Evolutionary conservation across 2,888 invertebrate species (phyloP).

Genomic region (Heliconius charithonia): DNA sequence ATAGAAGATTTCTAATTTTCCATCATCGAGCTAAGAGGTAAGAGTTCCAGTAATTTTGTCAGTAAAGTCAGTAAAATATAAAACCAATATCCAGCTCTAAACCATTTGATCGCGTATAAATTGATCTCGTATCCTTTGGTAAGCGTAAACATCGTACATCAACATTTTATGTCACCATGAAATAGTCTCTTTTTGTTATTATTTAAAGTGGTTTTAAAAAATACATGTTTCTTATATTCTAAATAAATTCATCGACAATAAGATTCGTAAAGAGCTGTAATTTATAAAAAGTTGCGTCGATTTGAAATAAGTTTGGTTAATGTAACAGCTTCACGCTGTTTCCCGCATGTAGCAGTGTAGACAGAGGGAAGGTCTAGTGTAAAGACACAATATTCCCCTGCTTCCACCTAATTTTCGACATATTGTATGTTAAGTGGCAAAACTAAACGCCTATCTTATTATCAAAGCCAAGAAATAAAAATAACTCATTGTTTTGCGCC

Average conservation of each 20-base stretch:
- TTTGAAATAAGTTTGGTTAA: not conserved
- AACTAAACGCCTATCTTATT: too few relatives aligned
- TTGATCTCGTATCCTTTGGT: not conserved
- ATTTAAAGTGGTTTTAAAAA: conserved; percentile 32
- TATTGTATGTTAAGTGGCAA: too few relatives aligned
- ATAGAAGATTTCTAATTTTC: too few relatives aligned
- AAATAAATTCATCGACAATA: conserved; percentile 40
- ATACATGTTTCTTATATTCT: conserved; percentile 30
- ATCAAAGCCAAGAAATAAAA: too few relatives aligned
- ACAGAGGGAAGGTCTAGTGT: too few relatives aligned
- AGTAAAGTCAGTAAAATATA: too few relatives aligned
- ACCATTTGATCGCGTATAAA: not conserved
- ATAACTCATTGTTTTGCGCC: too few relatives aligned
- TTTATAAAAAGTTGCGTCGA: conserved; percentile 32
- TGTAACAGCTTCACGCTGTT: not conserved
- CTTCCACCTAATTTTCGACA: too few relatives aligned
- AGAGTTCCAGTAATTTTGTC: too few relatives aligned
- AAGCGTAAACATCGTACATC: conserved; percentile 15
- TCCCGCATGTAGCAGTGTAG: too few relatives aligned
- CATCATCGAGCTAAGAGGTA: too few relatives aligned
- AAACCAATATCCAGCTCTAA: not conserved
- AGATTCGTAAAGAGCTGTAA: conserved; percentile 35
- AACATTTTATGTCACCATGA: conserved; percentile 16
- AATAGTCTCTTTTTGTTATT: conserved; percentile 24
- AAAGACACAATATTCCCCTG: too few relatives aligned